Conservation (phyloP, 2,113 vertebrate genomes). For the Ranitomeya imitator region DNA sequence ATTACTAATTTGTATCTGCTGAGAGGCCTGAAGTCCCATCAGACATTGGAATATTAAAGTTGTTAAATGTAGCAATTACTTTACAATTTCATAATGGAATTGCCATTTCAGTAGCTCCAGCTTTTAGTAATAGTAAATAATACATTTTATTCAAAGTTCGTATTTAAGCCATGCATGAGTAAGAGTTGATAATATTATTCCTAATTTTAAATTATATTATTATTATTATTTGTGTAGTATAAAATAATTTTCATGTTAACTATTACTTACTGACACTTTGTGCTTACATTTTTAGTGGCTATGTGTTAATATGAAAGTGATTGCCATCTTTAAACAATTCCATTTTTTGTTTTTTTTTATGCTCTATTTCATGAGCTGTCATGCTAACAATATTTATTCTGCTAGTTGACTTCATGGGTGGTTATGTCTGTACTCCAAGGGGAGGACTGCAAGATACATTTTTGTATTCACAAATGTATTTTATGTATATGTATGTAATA, state of each 20-base stretch:
- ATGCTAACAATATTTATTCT: constrained; percentile 55
- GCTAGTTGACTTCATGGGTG: constrained; percentile 43
- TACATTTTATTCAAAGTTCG: too few species aligned
- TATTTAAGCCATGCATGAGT: neutral
- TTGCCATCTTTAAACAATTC: constrained; percentile 45
- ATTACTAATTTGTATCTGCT: too few species aligned
- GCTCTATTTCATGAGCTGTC: constrained; percentile 39
- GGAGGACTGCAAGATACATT: constrained; percentile 35
- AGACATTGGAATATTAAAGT: too few species aligned
- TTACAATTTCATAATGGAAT: too few species aligned
- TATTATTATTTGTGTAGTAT: neutral
- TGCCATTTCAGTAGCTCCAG: too few species aligned
- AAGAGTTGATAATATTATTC: neutral
- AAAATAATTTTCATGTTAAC: neutral
- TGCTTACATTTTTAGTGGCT: neutral
- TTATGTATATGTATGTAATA: constrained; percentile 59
- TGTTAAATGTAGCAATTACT: too few species aligned
- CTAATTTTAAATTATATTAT: neutral
- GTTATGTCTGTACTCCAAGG: constrained; percentile 49
- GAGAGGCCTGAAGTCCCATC: too few species aligned
- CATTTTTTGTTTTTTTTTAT: constrained; percentile 21
- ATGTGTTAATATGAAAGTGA: constrained; percentile 27
- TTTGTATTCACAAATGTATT: constrained; percentile 50
- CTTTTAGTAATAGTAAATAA: too few species aligned
- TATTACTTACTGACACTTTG: neutral